Percentiles rank a stretch among this genome's conserved stretches.
Conservation (phyloP, 2,888 invertebrate species). For the Penaeus monodon region DNA sequence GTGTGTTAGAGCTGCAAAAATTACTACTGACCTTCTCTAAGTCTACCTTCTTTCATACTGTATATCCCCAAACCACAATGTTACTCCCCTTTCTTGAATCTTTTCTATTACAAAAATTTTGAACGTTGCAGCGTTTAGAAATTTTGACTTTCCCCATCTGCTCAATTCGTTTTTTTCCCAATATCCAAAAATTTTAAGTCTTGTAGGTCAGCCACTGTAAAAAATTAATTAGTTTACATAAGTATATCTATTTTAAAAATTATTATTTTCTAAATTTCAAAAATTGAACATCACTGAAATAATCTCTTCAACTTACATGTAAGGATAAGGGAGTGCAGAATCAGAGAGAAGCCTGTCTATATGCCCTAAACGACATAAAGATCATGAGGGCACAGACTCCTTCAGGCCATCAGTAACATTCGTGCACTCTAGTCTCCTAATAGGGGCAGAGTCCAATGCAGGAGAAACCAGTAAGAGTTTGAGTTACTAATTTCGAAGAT, state of each 20-base stretch:
- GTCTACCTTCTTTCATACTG: not conserved
- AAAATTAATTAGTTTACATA: constrained; percentile 42
- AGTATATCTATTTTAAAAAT: constrained; percentile 37
- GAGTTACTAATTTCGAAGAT: constrained; percentile 92
- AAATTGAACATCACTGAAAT: not conserved
- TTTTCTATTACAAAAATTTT: constrained; percentile 96
- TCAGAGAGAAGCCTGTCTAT: constrained; percentile 93
- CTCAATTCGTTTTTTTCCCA: constrained; percentile 91
- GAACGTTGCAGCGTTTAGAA: constrained; percentile 97
- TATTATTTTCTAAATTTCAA: constrained; percentile 20
- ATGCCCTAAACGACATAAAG: constrained; percentile 98
- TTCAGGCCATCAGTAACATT: constrained; percentile 89
- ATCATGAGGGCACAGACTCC: constrained; percentile 95
- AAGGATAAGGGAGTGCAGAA: constrained; percentile 97
- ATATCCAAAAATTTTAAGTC: constrained; percentile 99
- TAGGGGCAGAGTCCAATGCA: constrained; percentile 94
- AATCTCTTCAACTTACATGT: constrained; percentile 82
- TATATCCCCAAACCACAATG: not conserved
- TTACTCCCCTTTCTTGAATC: constrained; percentile 92
- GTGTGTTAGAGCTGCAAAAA: not conserved
- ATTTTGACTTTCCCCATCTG: constrained; percentile 91
- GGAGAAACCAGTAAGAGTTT: constrained; percentile 96
- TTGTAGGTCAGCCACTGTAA: constrained; percentile 93
- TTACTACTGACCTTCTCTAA: not conserved
- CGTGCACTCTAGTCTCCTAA: constrained; percentile 88